Evolutionary conservation across 2,113 vertebrate species (phyloP), one percentile per base, ranked within the genome.

Genomic region (Ophiodon elongatus): DNA sequence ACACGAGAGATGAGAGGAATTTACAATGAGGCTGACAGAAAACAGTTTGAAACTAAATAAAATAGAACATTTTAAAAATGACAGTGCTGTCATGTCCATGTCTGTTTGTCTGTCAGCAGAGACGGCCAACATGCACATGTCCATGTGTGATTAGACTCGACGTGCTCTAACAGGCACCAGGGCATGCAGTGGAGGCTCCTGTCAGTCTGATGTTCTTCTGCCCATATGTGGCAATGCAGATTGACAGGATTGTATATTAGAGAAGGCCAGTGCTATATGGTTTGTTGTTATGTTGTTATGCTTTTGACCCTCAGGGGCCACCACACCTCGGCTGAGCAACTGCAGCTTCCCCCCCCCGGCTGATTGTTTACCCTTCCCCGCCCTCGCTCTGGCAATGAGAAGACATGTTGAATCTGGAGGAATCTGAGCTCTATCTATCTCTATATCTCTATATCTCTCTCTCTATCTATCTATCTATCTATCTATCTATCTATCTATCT

Each of bases 121-220:
- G 84, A 68, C 41, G 69, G 45, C 71, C 64, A 19, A 70, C 82
- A 59, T 88, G 92, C 89, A 89, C 88, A 90, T 45, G 76, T 84
- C 74, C 69, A 41, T 91, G 86, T 93, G 91, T 95, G 94, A 96
- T 96, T 84, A 27, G 89, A 96, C 86, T 79, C 54, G 95, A 96
- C 94, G 47, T 92, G 87, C 86, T 74, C 84, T 64, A 89, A 89
- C 91, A 88, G 89, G 88, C 80, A 85, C 78, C 73, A 47, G 84
- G 79, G 81, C 90, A 73, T 88, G 70, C 82, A 69, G 83, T 78
- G 64, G 86, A 86, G 87, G 82, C 85, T 88, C 74, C 95, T 95
- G 96, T 96, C 95, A 96, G 84, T 94, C 91, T 90, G 93, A 95
- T 95, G 94, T 95, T 94, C 94, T 94, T 95, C 91, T 94, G 89